These are phyloP conservation scores for Tethea ocularis DNA, from an alignment of 2,888 invertebrate genomes.

Conservation along the genomic window DNA sequence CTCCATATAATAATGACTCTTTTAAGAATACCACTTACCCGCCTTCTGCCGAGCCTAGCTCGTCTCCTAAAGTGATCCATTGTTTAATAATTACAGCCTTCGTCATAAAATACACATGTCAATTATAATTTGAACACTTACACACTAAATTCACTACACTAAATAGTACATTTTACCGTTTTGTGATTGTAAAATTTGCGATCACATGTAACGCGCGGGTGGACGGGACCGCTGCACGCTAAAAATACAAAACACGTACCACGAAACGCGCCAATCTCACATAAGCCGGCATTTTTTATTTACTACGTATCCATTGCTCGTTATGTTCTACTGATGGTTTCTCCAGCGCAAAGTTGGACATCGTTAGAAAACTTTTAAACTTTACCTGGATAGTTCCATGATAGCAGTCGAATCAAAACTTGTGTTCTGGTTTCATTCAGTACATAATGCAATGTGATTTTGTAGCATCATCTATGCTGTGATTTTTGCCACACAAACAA, in stretches of 20 bases:
- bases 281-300: background rate
- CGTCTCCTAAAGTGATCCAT: slow-evolving; percentile 74
- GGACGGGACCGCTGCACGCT: slow-evolving; percentile 61
- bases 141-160: slow-evolving; percentile 33
- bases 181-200: slow-evolving; percentile 38
- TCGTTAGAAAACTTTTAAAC: background rate
- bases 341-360: background rate
- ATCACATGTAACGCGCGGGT: slow-evolving; percentile 32
- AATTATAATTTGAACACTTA: slow-evolving; percentile 44
- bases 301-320: slow-evolving; percentile 5
- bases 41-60: slow-evolving; percentile 58
- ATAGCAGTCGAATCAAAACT: background rate
- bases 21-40: slow-evolving; percentile 43
- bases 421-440: background rate
- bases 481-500: too few relatives aligned
- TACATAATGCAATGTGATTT: background rate
- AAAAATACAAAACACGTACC: slow-evolving; percentile 60
- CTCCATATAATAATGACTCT: background rate
- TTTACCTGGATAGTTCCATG: background rate
- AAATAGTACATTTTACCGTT: slow-evolving; percentile 32
- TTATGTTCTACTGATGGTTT: background rate
- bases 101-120: slow-evolving; percentile 75
- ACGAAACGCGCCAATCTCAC: background rate
- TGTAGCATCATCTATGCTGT: background rate
- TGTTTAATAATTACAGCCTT: slow-evolving; percentile 49